Conservation (phyloP, 2,113 vertebrate species). For the Periophthalmus modestus region DNA sequence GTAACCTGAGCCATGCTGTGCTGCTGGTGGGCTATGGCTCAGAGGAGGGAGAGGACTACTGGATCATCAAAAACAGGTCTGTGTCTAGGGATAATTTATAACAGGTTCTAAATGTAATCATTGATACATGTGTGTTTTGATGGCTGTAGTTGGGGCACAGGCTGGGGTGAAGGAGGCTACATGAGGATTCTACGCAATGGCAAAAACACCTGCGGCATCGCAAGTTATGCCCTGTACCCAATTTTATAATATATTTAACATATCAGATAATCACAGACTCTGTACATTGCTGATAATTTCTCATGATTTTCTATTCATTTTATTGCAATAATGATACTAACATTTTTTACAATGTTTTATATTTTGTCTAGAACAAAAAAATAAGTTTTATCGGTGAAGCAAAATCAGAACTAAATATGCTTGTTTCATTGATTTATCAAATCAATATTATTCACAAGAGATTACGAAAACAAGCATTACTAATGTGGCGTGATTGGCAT, state of each 20-base stretch:
- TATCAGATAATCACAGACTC: background rate
- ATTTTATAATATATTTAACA: slow-evolving; percentile 58
- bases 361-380: background rate
- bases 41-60: slow-evolving; percentile 75
- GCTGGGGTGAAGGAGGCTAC: slow-evolving; percentile 79
- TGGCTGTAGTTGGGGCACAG: slow-evolving; percentile 64
- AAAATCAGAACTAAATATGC: background rate
- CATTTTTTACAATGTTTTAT: background rate
- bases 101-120: background rate
- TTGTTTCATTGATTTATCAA: background rate
- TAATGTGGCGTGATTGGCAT: background rate
- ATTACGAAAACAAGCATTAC: background rate
- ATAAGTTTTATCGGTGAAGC: background rate
- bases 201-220: slow-evolving; percentile 76
- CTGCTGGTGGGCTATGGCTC: slow-evolving; percentile 78
- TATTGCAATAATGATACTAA: background rate
- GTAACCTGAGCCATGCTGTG: slow-evolving; percentile 77
- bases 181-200: slow-evolving; percentile 74
- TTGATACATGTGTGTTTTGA: background rate
- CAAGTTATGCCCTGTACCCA: slow-evolving; percentile 78
- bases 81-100: background rate
- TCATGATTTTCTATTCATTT: background rate
- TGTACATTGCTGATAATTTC: background rate
- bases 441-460: background rate
- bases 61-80: slow-evolving; percentile 83